Evolutionary conservation across 2,888 invertebrate genomes (phyloP).

Genomic region (Cephonodes hylas): DNA sequence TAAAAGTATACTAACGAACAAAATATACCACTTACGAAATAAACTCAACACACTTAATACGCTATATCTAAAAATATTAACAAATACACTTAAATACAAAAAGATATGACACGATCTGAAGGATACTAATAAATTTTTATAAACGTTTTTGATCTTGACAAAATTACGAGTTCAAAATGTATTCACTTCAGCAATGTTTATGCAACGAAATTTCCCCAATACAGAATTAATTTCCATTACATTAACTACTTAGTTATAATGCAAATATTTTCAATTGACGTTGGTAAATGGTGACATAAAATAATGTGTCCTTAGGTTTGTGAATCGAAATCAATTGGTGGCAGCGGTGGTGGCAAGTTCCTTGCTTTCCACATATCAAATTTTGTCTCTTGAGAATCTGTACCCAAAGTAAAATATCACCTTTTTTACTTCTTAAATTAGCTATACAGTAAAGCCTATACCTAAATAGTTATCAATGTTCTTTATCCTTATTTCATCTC

Average conservation of each 20-base stretch:
- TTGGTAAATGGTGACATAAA: too few relatives aligned
- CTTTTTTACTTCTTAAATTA: too few relatives aligned
- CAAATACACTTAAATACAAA: constrained; percentile 11
- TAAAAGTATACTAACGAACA: neutral
- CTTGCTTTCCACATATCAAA: constrained; percentile 47
- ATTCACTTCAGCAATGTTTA: neutral
- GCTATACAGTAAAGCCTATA: too few relatives aligned
- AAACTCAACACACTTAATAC: constrained; percentile 11
- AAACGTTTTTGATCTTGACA: neutral
- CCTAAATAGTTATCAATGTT: too few relatives aligned
- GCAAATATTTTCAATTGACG: too few relatives aligned
- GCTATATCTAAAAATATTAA: constrained; percentile 15
- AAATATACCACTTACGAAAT: constrained; percentile 16
- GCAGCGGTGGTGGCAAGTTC: constrained; percentile 48
- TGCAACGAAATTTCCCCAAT: too few relatives aligned
- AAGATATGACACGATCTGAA: neutral
- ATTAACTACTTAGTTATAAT: too few relatives aligned
- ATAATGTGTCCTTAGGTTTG: neutral
- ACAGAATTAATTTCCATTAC: too few relatives aligned
- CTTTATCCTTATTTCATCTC: too few relatives aligned
- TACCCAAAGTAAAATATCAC: too few relatives aligned
- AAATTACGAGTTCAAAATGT: neutral
- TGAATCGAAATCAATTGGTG: constrained; percentile 54
- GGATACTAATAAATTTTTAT: neutral
- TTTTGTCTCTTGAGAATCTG: constrained; percentile 57